Percentiles rank a stretch among this genome's conserved stretches.
phyloP scores from a whole-genome alignment of 2,797 vertebrate genomes.

The Melanogrammus aeglefinus region DNA sequence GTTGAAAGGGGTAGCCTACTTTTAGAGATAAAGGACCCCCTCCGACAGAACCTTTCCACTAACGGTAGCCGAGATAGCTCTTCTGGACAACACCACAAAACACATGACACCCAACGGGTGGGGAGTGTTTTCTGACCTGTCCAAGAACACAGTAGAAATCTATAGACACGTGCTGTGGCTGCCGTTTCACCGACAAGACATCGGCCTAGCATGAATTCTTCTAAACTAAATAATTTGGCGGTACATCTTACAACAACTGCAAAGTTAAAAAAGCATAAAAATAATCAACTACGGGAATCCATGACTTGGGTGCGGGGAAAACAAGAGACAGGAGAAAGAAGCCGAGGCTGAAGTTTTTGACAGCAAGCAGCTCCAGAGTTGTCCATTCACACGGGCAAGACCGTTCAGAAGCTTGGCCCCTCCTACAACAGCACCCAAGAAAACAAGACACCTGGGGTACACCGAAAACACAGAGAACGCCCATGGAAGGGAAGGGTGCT shows the following conservation, averaged over 20 bases:
- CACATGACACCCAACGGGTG: conserved; percentile 27
- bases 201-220: not conserved
- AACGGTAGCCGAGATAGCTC: conserved; percentile 38
- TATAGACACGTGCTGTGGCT: not conserved
- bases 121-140: conserved; percentile 40
- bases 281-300: conserved; percentile 4
- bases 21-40: conserved; percentile 46
- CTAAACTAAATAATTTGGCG: not conserved
- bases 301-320: conserved; percentile 20
- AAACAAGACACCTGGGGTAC: not conserved
- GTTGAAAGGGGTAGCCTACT: conserved; percentile 42
- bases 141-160: conserved; percentile 13
- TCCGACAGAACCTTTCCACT: conserved; percentile 49
- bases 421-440: conserved; percentile 25
- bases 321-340: conserved; percentile 25
- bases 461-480: not conserved
- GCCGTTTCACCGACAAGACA: not conserved
- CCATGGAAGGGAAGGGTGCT: not conserved
- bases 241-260: not conserved
- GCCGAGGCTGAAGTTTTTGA: conserved; percentile 26
- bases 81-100: conserved; percentile 31
- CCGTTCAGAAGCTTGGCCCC: conserved; percentile 46
- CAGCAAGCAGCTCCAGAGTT: conserved; percentile 32
- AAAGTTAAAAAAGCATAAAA: not conserved
- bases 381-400: conserved; percentile 34